Evolutionary conservation across 2,888 invertebrate species (phyloP).

Genomic region (Cryptus viduatorius): DNA sequence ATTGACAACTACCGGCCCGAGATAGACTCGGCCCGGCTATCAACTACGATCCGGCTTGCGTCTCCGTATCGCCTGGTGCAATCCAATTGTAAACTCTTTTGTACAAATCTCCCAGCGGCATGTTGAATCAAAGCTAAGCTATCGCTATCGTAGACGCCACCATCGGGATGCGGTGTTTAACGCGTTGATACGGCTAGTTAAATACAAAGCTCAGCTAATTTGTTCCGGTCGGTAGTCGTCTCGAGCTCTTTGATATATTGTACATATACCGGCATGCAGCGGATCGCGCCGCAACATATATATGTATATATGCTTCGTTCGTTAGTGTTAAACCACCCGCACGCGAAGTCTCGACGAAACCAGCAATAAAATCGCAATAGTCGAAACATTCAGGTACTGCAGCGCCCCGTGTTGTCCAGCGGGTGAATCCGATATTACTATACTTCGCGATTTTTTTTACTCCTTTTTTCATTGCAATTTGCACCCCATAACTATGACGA

Average conservation of each 20-base stretch:
- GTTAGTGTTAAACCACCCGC: neutral
- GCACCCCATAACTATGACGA: neutral
- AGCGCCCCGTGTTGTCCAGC: neutral
- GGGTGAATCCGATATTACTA: neutral
- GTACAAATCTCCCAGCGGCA: slow-evolving; percentile 67
- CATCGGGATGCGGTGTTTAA: slow-evolving; percentile 71
- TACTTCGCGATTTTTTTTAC: neutral
- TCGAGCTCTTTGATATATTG: slow-evolving; percentile 61
- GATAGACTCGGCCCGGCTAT: slow-evolving; percentile 55
- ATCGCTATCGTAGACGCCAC: slow-evolving; percentile 38
- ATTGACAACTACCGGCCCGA: slow-evolving; percentile 79
- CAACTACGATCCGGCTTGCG: slow-evolving; percentile 67
- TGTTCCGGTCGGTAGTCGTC: slow-evolving; percentile 76
- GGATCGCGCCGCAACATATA: slow-evolving; percentile 8
- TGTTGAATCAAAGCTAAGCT: neutral
- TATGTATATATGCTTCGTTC: neutral
- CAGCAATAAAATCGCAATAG: slow-evolving; percentile 10
- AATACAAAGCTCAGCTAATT: slow-evolving; percentile 80
- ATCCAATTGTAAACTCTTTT: slow-evolving; percentile 70
- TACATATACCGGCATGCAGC: slow-evolving; percentile 2
- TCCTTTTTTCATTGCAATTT: neutral
- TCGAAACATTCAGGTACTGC: neutral
- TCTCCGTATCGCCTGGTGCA: slow-evolving; percentile 73
- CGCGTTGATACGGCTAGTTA: slow-evolving; percentile 77
- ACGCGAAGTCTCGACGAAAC: neutral